Evolutionary conservation across 2,113 vertebrate genomes (phyloP).

Genomic region (Sylvietta virens): DNA sequence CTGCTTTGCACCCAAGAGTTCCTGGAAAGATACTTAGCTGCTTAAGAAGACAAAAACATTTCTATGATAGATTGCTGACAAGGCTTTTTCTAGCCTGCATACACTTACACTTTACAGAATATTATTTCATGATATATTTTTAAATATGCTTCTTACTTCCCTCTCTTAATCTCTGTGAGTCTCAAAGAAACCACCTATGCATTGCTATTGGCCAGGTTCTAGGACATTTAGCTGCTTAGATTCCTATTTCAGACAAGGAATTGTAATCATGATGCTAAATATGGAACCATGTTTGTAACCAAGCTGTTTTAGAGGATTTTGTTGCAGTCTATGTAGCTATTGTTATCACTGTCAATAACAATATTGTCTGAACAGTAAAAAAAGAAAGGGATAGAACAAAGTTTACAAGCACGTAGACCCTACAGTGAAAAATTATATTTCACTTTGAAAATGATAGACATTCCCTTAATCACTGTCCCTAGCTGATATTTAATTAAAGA

Average conservation of each 20-base stretch:
- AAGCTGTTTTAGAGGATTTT: neutral
- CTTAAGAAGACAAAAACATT: neutral
- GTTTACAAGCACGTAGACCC: neutral
- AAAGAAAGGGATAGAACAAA: neutral
- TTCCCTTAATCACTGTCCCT: conserved; percentile 46
- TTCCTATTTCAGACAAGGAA: neutral
- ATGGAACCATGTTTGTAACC: neutral
- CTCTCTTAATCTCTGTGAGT: neutral
- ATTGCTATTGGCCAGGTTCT: neutral
- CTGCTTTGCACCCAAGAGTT: neutral
- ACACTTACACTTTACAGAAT: neutral
- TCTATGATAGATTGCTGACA: neutral
- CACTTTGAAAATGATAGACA: conserved; percentile 45
- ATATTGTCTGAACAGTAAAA: neutral
- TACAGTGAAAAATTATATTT: neutral
- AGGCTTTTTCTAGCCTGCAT: neutral
- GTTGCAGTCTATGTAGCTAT: neutral
- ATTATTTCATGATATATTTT: neutral
- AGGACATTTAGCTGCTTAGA: neutral
- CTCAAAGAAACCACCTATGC: neutral
- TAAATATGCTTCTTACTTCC: neutral
- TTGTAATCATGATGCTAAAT: neutral
- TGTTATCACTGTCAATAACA: neutral
- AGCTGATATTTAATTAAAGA: conserved; percentile 63
- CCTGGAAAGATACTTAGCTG: neutral